Evolutionary conservation across 2,888 invertebrate genomes (phyloP).

Genomic region (Eilema sororculum): DNA sequence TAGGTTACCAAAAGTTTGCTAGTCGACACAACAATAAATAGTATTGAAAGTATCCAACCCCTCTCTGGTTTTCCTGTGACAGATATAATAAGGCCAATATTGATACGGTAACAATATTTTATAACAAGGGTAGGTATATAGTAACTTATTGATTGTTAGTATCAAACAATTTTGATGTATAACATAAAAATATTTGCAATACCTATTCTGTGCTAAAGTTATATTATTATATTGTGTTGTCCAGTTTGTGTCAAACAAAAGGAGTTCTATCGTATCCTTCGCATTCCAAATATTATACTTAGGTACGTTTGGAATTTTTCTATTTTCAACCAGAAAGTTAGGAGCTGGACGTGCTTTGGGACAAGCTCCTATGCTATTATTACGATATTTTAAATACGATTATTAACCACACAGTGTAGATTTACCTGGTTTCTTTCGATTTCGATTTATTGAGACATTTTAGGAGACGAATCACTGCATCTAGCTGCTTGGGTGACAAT

Average conservation of each 20-base stretch:
- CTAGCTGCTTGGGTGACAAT: constrained; percentile 16
- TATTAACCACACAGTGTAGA: background rate
- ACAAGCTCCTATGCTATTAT: background rate
- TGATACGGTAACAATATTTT: background rate
- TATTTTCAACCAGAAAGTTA: too few species aligned
- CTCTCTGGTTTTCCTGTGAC: constrained; percentile 7
- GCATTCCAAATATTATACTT: too few species aligned
- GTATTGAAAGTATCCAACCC: constrained; percentile 1
- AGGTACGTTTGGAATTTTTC: too few species aligned
- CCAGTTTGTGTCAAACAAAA: too few species aligned
- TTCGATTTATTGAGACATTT: constrained; percentile 4
- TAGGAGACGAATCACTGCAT: constrained; percentile 18
- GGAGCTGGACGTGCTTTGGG: background rate
- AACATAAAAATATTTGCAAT: too few species aligned
- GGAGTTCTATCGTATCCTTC: too few species aligned
- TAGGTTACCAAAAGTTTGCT: background rate
- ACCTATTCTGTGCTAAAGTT: too few species aligned
- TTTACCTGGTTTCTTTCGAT: constrained; percentile 9
- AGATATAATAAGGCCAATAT: background rate
- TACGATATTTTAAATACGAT: background rate
- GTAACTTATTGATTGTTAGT: too few species aligned
- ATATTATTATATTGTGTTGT: too few species aligned
- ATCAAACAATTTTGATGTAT: too few species aligned
- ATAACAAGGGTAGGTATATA: background rate
- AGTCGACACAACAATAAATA: constrained; percentile 3